Evolutionary conservation across 92 coral and sea anemone species (phyloP).

Genomic region (Zoanthus sociatus): DNA sequence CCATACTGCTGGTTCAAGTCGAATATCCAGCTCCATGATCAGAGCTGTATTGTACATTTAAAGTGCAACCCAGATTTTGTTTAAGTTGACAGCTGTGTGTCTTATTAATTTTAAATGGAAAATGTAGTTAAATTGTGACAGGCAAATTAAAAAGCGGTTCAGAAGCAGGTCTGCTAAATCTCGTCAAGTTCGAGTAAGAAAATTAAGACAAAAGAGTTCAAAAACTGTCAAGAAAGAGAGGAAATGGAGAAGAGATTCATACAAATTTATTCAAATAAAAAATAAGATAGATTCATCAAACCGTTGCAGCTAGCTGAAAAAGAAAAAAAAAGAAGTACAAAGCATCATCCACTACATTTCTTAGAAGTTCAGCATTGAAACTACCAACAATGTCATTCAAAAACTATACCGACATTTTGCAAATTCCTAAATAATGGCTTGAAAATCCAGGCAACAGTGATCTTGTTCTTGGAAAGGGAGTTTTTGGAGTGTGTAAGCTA

Average conservation of each 20-base stretch:
- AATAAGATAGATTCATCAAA: background rate
- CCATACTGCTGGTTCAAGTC: conserved; percentile 14
- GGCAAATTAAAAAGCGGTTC: background rate
- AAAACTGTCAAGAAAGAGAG: background rate
- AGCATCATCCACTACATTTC: background rate
- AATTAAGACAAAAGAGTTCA: background rate
- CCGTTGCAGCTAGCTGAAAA: background rate
- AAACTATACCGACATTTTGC: background rate
- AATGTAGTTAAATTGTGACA: background rate
- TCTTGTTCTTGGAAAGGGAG: background rate
- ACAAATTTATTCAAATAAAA: too few species aligned
- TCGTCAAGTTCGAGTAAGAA: background rate
- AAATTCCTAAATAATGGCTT: conserved; percentile 10
- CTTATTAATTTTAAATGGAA: background rate
- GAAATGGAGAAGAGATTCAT: background rate
- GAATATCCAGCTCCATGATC: conserved; percentile 10
- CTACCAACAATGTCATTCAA: background rate
- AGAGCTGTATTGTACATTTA: background rate
- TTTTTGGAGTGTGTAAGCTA: background rate
- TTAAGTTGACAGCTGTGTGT: background rate
- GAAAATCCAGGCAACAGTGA: background rate
- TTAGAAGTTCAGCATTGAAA: background rate
- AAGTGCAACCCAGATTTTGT: background rate
- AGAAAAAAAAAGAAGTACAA: background rate
- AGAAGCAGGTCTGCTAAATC: background rate